A percentile compares a stretch with the other conserved stretches of the same genome.
These are phyloP conservation scores for Nothobranchius kuhntae DNA, from an alignment of 2,113 vertebrate species.

Conservation along the genomic window DNA sequence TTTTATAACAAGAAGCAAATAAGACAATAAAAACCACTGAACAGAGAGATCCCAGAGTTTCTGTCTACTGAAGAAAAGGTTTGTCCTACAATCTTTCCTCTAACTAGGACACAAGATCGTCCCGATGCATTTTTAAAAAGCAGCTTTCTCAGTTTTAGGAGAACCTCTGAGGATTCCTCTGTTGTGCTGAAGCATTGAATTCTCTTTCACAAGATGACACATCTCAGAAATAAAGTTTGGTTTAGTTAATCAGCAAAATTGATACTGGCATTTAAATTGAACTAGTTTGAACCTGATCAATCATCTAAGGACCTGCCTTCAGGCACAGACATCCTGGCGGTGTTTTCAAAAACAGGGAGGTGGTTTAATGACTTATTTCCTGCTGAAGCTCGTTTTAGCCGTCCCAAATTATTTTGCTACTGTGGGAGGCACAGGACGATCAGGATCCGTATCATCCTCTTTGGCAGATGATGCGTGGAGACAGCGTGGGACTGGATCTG, in stretches of 20 bases:
- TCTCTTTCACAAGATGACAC: neutral
- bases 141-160: too few relatives aligned
- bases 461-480: constrained; percentile 50
- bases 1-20: too few relatives aligned
- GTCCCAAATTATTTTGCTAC: constrained; percentile 17
- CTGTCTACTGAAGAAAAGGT: neutral
- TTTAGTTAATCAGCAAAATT: neutral
- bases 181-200: neutral
- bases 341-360: constrained; percentile 38
- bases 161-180: neutral
- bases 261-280: constrained; percentile 2
- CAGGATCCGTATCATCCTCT: constrained; percentile 41
- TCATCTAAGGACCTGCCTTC: neutral
- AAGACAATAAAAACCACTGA: too few relatives aligned
- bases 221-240: neutral
- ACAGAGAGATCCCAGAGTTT: too few relatives aligned
- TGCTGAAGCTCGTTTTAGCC: constrained; percentile 29
- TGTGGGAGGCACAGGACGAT: constrained; percentile 30
- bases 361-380: constrained; percentile 62
- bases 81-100: neutral
- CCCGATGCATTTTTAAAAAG: neutral
- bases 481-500: constrained; percentile 31
- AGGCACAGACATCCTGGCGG: constrained; percentile 23
- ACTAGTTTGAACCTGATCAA: constrained; percentile 4
- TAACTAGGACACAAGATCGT: neutral